These are phyloP conservation scores for Strigamia transsilvanica DNA, from an alignment of 2,888 invertebrate species.

Conservation along the genomic window DNA sequence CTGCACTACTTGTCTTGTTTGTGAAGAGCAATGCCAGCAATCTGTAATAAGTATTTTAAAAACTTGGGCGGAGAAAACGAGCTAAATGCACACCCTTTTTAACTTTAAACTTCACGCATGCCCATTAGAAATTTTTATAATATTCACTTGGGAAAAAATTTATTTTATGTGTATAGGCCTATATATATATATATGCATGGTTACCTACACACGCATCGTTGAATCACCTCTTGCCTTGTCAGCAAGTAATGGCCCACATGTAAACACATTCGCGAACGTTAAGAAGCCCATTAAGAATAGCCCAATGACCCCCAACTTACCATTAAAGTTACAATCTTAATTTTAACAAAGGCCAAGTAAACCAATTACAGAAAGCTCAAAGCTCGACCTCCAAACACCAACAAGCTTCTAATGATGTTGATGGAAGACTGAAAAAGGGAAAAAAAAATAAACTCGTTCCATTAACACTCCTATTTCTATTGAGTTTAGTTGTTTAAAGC, in stretches of 20 bases:
- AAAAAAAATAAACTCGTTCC: slow-evolving; percentile 23
- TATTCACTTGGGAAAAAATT: slow-evolving; percentile 10
- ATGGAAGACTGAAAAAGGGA: slow-evolving; percentile 1
- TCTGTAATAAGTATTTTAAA: slow-evolving; percentile 32
- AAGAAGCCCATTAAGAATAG: slow-evolving; percentile 49
- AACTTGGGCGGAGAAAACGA: background rate
- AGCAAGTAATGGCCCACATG: slow-evolving; percentile 48
- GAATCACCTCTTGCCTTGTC: slow-evolving; percentile 48
- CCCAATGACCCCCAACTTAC: slow-evolving; percentile 48
- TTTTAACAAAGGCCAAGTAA: slow-evolving; percentile 48
- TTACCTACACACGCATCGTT: slow-evolving; percentile 27
- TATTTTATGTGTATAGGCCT: slow-evolving; percentile 13
- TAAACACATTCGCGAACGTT: slow-evolving; percentile 45
- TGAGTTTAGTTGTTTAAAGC: slow-evolving; percentile 4
- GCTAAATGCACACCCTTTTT: background rate
- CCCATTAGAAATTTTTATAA: background rate
- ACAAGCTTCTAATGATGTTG: slow-evolving; percentile 43
- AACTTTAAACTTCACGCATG: slow-evolving; percentile 3
- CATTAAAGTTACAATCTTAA: slow-evolving; percentile 49
- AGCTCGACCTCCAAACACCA: slow-evolving; percentile 47
- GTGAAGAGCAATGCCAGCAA: slow-evolving; percentile 1
- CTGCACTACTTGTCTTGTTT: slow-evolving; percentile 2
- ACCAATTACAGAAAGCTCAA: slow-evolving; percentile 46
- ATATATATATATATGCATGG: slow-evolving; percentile 27
- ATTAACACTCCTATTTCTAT: slow-evolving; percentile 37